These are phyloP conservation scores for Eupithecia pulchellata DNA, from an alignment of 2,888 invertebrate species.

Conservation along the genomic window DNA sequence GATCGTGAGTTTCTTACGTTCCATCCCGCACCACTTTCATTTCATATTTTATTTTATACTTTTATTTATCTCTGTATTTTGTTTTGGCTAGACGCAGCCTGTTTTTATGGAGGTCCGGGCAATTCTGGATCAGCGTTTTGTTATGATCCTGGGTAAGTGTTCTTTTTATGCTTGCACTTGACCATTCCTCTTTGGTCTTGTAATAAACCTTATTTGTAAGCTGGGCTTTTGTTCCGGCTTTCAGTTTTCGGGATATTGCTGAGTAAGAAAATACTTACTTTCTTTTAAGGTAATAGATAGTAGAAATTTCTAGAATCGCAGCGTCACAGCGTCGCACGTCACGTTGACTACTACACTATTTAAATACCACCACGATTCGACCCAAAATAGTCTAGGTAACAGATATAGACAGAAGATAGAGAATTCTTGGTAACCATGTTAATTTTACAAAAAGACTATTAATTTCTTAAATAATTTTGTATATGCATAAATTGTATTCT, in stretches of 20 bases:
- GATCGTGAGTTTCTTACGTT: constrained; percentile 80
- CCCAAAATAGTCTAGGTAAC: too few species aligned
- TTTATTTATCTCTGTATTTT: constrained; percentile 81
- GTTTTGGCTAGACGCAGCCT: constrained; percentile 72
- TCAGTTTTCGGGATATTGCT: neutral
- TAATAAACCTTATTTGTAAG: constrained; percentile 19
- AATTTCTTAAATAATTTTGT: too few species aligned
- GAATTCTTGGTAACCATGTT: too few species aligned
- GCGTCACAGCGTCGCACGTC: too few species aligned
- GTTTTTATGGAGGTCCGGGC: constrained; percentile 67
- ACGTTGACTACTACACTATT: too few species aligned
- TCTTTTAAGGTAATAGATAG: too few species aligned
- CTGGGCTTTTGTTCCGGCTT: constrained; percentile 6
- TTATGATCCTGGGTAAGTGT: constrained; percentile 49
- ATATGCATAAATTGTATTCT: too few species aligned
- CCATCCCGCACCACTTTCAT: constrained; percentile 81
- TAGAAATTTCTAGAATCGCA: too few species aligned
- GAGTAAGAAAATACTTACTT: neutral
- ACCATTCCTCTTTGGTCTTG: constrained; percentile 24
- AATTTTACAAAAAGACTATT: too few species aligned
- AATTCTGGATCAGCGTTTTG: constrained; percentile 55
- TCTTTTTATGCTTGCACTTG: constrained; percentile 46
- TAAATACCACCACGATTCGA: too few species aligned
- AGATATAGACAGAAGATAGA: too few species aligned
- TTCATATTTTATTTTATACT: constrained; percentile 84